These are phyloP conservation scores for Ploceus nigricollis DNA, from an alignment of 2,113 vertebrate species.

Conservation along the genomic window DNA sequence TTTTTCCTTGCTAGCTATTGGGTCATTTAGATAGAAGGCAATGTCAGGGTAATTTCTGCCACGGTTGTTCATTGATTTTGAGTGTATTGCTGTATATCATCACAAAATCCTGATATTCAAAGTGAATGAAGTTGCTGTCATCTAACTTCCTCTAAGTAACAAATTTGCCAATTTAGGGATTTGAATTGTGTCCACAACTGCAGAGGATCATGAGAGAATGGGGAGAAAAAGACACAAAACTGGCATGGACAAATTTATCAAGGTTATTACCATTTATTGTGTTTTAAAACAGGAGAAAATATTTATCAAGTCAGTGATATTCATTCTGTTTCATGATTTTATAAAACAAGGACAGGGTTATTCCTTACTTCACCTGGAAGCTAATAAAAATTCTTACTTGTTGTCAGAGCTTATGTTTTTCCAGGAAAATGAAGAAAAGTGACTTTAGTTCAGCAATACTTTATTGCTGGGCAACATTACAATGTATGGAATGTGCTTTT, in stretches of 20 bases:
- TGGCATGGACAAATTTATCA: constrained; percentile 23
- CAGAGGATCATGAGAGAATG: background rate
- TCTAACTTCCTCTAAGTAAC: constrained; percentile 66
- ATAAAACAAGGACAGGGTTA: constrained; percentile 48
- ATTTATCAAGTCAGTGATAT: constrained; percentile 39
- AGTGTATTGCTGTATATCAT: background rate
- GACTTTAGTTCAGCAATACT: constrained; percentile 29
- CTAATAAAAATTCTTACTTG: constrained; percentile 40
- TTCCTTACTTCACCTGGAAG: constrained; percentile 27
- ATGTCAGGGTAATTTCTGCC: background rate
- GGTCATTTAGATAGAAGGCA: background rate
- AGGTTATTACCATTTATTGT: constrained; percentile 55
- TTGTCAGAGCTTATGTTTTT: constrained; percentile 32
- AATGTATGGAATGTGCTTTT: background rate
- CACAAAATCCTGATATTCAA: constrained; percentile 61
- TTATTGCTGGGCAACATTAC: constrained; percentile 43
- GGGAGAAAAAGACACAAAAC: constrained; percentile 12
- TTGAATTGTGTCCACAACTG: constrained; percentile 11
- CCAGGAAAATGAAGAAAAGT: constrained; percentile 62
- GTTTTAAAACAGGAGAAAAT: constrained; percentile 38
- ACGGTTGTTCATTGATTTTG: constrained; percentile 33
- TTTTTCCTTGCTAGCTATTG: background rate
- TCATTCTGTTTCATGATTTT: constrained; percentile 60
- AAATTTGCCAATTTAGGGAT: constrained; percentile 64
- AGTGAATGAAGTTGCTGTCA: constrained; percentile 63